Evolutionary conservation across 2,797 vertebrate species (phyloP).

Genomic region (Sarcophilus harrisii): DNA sequence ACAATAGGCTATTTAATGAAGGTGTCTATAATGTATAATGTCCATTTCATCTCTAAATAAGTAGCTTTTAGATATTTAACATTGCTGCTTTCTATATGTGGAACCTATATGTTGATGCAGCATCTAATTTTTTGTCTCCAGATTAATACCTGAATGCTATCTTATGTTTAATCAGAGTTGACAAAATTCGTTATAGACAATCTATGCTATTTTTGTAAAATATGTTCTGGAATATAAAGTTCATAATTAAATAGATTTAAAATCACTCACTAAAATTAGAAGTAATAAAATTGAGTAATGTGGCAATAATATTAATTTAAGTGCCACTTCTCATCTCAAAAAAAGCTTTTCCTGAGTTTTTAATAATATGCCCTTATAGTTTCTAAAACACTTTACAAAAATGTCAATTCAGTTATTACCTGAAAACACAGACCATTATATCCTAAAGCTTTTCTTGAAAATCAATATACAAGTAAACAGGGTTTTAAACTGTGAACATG

Average conservation of each 20-base stretch:
- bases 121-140: constrained; percentile 38
- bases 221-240: constrained; percentile 8
- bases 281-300: constrained; percentile 46
- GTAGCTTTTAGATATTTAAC: constrained; percentile 1
- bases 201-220: constrained; percentile 54
- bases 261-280: constrained; percentile 53
- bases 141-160: constrained; percentile 37
- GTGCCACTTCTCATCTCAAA: background rate
- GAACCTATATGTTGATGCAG: constrained; percentile 8
- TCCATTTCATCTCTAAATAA: constrained; percentile 30
- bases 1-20: background rate
- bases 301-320: constrained; percentile 49
- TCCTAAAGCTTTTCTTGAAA: constrained; percentile 21
- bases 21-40: background rate
- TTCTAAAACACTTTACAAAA: constrained; percentile 20
- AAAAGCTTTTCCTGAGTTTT: constrained; percentile 22
- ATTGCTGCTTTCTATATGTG: constrained; percentile 43
- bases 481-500: constrained; percentile 5
- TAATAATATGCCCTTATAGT: constrained; percentile 30
- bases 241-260: constrained; percentile 56
- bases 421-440: constrained; percentile 3
- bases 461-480: constrained; percentile 3
- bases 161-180: constrained; percentile 12
- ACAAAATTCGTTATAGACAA: constrained; percentile 1
- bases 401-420: background rate